Evolutionary conservation across 2,797 vertebrate genomes (phyloP), one percentile per base, ranked within the genome.

Genomic region (Lacerta agilis): DNA sequence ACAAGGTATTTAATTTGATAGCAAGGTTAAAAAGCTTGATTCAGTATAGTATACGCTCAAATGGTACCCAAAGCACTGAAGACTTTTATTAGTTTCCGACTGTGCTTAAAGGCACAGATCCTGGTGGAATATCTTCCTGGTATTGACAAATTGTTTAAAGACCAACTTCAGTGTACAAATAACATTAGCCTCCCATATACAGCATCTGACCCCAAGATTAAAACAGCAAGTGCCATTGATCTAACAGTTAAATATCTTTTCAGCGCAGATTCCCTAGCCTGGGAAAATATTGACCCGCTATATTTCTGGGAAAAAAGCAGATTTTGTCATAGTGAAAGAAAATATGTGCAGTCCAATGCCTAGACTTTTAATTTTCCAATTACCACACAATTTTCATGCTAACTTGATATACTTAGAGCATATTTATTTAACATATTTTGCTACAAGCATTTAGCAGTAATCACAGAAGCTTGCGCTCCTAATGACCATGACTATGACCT

Each of bases 111-210:
- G 88, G 9, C 76, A 89, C 27, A 77, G 4, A 78, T 25, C 73
- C 27, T 72, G 38, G 5, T 6, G 85, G 27, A 86, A 89, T 90
- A 75, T 84, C 76, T 92, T 89, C 33, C 33, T 82, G 0, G 82
- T 87, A 88, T 73, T 88, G 58, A 87, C 27, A 90, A 93, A 77
- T 72, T 69, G 8, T 61, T 92, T 88, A 81, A 87, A 92, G 91
- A 85, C 49, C 45, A 79, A 18, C 38, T 2, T 87, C n/a, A 38
- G 2, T 67, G 29, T 81, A 87, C 13, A 88, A 89, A 87, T 85
- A 91, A 11, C 0, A 83, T 84, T 85, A 76, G 1, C 41, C n/a
- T 88, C 17, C 11, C 45, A 4, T 84, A 25, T 79, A 25, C 4
- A 73, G 33, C 3, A 58, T 86, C 9, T 89, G 86, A 90, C 17